These are phyloP conservation scores for Platycnemis pennipes DNA, from an alignment of 2,888 invertebrate genomes.

Conservation along the genomic window DNA sequence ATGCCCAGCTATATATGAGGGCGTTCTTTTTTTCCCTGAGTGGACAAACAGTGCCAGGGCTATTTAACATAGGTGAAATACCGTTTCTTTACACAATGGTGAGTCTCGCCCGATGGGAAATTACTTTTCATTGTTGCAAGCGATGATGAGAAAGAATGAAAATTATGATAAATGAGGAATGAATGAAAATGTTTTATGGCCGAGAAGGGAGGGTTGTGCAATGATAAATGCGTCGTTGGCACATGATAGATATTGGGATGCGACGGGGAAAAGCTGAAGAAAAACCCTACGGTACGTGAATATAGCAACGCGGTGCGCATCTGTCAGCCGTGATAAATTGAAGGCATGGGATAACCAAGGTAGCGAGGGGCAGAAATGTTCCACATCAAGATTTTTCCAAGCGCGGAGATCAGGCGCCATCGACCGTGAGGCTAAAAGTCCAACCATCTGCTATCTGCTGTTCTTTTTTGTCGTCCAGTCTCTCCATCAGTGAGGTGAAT, in stretches of 20 bases:
- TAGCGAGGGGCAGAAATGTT: background rate
- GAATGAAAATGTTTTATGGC: background rate
- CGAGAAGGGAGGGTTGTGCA: background rate
- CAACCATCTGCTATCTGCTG: background rate
- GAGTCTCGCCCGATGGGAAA: background rate
- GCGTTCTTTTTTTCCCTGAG: background rate
- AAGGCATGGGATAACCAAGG: background rate
- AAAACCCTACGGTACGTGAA: background rate
- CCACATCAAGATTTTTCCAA: background rate
- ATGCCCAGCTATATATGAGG: background rate
- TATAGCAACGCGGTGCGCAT: background rate
- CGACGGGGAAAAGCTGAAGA: background rate
- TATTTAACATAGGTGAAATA: background rate
- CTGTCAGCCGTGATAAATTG: background rate
- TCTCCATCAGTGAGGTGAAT: background rate
- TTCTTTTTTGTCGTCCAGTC: background rate
- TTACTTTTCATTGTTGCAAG: constrained; percentile 14
- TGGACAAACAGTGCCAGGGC: background rate
- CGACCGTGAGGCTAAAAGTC: background rate
- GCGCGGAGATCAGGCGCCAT: background rate
- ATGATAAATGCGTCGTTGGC: background rate
- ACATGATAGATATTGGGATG: background rate
- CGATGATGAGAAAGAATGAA: background rate
- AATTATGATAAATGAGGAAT: constrained; percentile 16
- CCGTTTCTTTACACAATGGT: background rate